Evolutionary conservation across 2,888 invertebrate species (phyloP), one percentile per base, ranked within the genome.

Genomic region (Apodemia zela): DNA sequence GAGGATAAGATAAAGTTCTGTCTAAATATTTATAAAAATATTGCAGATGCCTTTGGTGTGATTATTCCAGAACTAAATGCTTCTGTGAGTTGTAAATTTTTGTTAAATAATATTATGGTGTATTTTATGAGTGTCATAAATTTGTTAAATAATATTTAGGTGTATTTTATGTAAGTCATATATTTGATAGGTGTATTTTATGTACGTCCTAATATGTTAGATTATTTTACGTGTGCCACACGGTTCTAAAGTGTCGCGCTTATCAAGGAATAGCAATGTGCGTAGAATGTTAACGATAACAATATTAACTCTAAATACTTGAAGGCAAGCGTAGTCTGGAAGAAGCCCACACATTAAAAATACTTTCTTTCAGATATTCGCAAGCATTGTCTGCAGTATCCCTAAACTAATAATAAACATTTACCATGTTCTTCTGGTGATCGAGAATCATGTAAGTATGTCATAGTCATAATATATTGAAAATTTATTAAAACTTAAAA

Each of bases 371-470:
- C 79, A 90, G 90, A 72, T 90, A 15, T 82, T 89, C 33, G 67
- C 86, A 3, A 85, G 87, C 63, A 73, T 89, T 0, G 68, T 82
- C 0, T 85, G 85, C 70, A 84, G 81, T 49, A 61, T 89, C 57
- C 90, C 90, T 1, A 90, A 86, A 65, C 59, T 90, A 7, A 78
- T 90, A 2, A 64, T 76, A 0, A 87, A 88, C 61, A 78, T 84
- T 0, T 89, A 89, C 62, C 77, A 80, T 17, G 75, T 89, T 13
- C 66, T 90, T 1, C 67, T 81, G n/a, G 78, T 86, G 0, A 71
- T 86, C 5, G 86, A 89, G 67, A 73, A 77, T 0, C 69, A 71
- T 17, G 89, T 89, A 70, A 83, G 88, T 83, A 65, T 29, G 35
- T 35, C 35, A 29, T 29, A 29, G 29, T 5, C 29, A 25, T 25